Conservation (phyloP, 1,140 invertebrate genomes). For the Drosophila ohnishii region DNA sequence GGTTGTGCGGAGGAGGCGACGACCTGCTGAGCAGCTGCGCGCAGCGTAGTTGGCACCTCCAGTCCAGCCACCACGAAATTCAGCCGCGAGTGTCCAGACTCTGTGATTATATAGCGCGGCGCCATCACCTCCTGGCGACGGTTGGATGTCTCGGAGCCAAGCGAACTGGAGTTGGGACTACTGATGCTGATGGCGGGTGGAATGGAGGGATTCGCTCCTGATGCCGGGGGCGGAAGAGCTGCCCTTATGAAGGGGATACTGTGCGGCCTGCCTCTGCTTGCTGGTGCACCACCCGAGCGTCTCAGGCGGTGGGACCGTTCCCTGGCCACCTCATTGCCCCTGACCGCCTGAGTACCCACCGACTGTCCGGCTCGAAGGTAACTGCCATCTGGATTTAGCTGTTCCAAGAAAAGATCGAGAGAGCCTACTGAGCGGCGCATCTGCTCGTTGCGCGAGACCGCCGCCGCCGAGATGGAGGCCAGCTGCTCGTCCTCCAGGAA, state of each 20-base stretch:
- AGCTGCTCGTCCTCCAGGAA: conserved; percentile 72
- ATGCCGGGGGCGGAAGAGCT: neutral
- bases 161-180: conserved; percentile 2
- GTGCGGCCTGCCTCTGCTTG: neutral
- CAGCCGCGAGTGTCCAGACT: neutral
- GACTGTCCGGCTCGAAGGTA: conserved; percentile 31
- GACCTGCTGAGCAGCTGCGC: conserved; percentile 4
- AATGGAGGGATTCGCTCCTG: neutral
- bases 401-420: conserved; percentile 54
- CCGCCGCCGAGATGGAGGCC: conserved; percentile 52
- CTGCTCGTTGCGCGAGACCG: conserved; percentile 54
- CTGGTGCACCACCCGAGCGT: neutral
- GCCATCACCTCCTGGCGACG: conserved; percentile 11
- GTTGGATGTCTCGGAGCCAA: conserved; percentile 6
- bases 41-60: neutral
- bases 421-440: conserved; percentile 46
- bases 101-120: neutral
- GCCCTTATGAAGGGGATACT: neutral
- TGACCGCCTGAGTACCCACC: neutral
- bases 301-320: neutral
- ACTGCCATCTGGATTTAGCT: conserved; percentile 66
- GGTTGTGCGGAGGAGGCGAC: neutral
- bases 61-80: conserved; percentile 6
- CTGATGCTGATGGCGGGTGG: conserved; percentile 9
- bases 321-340: conserved; percentile 14